These are phyloP conservation scores for Aplodontia rufa DNA, from an alignment of 2,113 vertebrate species.

Conservation along the genomic window DNA sequence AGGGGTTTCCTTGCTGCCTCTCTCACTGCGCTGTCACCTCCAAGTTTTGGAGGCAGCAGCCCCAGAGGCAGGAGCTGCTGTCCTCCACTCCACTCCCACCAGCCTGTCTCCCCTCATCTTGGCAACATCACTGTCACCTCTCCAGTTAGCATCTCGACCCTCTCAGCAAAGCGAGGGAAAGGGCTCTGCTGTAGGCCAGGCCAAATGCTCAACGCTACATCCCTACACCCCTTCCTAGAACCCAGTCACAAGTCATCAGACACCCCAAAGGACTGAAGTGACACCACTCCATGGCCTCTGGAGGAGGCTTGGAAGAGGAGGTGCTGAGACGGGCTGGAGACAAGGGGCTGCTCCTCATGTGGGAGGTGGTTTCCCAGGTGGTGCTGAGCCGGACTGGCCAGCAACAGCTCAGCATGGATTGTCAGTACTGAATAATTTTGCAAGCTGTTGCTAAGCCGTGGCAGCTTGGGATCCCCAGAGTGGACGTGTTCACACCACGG, in stretches of 20 bases:
- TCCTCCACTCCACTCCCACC: accelerated
- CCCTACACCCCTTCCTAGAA: accelerated
- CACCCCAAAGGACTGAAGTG: accelerated
- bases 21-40: accelerated
- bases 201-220: too few relatives aligned
- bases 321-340: too few relatives aligned
- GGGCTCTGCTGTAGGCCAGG: accelerated
- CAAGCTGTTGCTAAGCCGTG: neutral
- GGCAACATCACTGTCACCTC: neutral
- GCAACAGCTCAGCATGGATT: too few relatives aligned
- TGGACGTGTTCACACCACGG: neutral
- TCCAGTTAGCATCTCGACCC: neutral
- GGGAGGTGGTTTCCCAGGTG: neutral
- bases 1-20: neutral
- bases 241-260: too few relatives aligned
- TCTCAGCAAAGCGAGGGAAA: neutral
- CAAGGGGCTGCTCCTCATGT: accelerated
- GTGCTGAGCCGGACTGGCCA: neutral
- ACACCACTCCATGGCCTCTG: accelerated
- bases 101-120: accelerated
- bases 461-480: neutral
- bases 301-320: neutral
- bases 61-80: neutral
- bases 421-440: neutral
- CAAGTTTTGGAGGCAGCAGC: accelerated